Evolutionary conservation across 1,140 invertebrate genomes (phyloP), one percentile per base, ranked within the genome.

Genomic region (Drosophila eugracilis): DNA sequence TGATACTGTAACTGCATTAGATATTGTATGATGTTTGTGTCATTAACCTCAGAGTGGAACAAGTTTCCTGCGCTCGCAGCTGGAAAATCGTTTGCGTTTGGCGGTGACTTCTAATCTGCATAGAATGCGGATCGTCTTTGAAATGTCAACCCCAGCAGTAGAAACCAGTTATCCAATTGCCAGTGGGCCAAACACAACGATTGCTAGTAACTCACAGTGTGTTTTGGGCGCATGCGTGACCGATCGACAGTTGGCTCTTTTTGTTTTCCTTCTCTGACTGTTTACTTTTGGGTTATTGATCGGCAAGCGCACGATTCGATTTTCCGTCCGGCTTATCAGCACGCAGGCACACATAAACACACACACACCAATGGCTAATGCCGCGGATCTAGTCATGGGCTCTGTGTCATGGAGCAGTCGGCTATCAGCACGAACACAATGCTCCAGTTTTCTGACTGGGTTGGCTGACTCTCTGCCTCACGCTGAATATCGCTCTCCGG

Each of bases 31-130:
- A 28, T 36, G 24, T 37, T 44, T 34, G 34, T 75, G 71, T 75
- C 71, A 66, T 75, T 75, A 55, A 75, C 71, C 71, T 75, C 70
- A 49, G 45, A 74, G 66, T 7, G 15, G 45, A 74, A 75, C 71
- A 50, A 28, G 71, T 75, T 75, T 72, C 54, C 21, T 34, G 17
- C 14, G n/a, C 45, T n/a, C 10, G 21, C 39, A 32, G 55, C 26
- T 73, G 67, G 48, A 54, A 73, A 73, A 54, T 19, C 49, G 44
- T 21, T 42, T 32, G 59, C 21, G 34, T 47, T 49, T 28, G 30
- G 62, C 30, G 30, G 32, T 12, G 19, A 0, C 14, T 28, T 28
- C 55, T 74, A 74, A 74, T 74, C 70, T 73, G 70, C 70, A 73
- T 74, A 74, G 70, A 74, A 73, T 73, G 69, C 70, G 55, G 39